phyloP scores from a whole-genome alignment of 2,888 invertebrate genomes.

The Sipha maydis region DNA sequence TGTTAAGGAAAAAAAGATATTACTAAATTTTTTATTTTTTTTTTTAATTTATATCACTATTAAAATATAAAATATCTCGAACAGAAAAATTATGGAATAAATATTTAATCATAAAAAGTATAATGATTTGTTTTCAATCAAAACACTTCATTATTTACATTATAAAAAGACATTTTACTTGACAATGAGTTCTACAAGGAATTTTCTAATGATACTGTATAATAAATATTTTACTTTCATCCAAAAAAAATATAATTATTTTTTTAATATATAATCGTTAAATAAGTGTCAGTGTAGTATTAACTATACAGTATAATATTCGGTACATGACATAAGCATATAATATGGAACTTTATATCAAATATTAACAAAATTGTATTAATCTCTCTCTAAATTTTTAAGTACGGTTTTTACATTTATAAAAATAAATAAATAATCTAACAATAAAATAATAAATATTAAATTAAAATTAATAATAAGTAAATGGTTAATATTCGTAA shows the following conservation, averaged over 20 bases:
- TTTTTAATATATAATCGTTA: background rate
- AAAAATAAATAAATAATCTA: no score
- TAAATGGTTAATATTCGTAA: no score
- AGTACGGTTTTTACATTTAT: no score
- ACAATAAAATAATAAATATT: no score
- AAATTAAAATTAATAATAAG: no score
- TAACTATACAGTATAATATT: no score
- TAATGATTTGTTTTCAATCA: no score
- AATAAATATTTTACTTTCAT: background rate
- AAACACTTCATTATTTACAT: background rate
- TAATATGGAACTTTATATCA: no score
- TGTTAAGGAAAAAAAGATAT: background rate
- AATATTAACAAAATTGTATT: no score
- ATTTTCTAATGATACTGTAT: background rate
- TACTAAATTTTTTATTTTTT: background rate
- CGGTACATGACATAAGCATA: no score
- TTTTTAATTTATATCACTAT: background rate
- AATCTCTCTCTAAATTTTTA: no score
- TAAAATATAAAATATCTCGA: background rate
- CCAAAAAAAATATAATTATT: background rate
- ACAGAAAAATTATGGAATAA: background rate
- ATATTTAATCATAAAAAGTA: no score
- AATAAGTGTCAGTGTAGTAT: background rate
- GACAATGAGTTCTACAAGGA: background rate
- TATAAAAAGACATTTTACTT: background rate